phyloP scores from a whole-genome alignment of 53 echinoderm and acorn worm genomes.

The Zoroaster sp. region DNA sequence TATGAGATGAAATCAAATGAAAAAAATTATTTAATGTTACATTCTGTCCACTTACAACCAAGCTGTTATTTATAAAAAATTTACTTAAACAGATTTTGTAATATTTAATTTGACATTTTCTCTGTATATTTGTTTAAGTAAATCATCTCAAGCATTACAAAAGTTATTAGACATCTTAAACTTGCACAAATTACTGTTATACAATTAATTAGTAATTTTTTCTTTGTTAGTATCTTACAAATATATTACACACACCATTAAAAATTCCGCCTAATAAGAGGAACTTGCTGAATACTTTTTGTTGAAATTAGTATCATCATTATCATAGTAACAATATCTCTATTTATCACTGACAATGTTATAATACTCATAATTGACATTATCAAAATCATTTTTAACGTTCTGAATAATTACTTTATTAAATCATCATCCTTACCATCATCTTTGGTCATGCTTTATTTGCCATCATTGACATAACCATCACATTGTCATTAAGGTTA shows the following conservation, averaged over 20 bases:
- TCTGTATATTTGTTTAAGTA: too few relatives aligned
- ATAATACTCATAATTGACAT: neutral
- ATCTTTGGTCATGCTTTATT: too few relatives aligned
- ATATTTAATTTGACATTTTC: too few relatives aligned
- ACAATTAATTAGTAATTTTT: neutral
- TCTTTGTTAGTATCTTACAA: constrained; percentile 29
- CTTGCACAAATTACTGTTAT: too few relatives aligned
- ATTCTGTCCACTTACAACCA: too few relatives aligned
- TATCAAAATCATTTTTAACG: neutral
- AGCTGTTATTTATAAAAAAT: too few relatives aligned
- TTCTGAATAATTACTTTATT: neutral
- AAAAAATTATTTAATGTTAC: too few relatives aligned
- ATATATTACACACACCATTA: neutral
- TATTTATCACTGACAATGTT: neutral
- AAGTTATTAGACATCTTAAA: too few relatives aligned
- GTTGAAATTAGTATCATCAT: neutral
- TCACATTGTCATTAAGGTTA: neutral
- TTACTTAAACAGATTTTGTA: too few relatives aligned
- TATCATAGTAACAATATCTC: neutral
- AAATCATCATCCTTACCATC: neutral
- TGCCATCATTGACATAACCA: too few relatives aligned
- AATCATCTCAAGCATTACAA: too few relatives aligned
- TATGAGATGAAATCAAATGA: too few relatives aligned
- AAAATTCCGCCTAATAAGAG: neutral
- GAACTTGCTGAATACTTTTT: neutral